Percentiles rank a stretch among this genome's conserved stretches.
Conservation (phyloP, 2,888 invertebrate species). For the Eueremaeus valkanovi region DNA sequence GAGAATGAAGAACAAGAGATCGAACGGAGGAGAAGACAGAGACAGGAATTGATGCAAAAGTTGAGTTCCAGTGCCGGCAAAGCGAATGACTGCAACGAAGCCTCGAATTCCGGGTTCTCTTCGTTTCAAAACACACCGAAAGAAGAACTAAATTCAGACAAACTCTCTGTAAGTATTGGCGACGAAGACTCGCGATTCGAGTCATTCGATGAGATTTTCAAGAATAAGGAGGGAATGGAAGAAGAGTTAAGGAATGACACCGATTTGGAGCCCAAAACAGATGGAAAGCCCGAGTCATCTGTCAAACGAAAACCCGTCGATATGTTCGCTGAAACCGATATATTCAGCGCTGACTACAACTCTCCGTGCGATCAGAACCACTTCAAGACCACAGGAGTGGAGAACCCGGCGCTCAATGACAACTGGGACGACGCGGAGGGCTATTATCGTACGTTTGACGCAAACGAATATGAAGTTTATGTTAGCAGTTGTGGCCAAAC, state of each 20-base stretch:
- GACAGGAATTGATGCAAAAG: slow-evolving; percentile 73
- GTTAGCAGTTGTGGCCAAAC: slow-evolving; percentile 49
- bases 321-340: slow-evolving; percentile 41
- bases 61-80: slow-evolving; percentile 55
- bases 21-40: slow-evolving; percentile 75
- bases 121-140: slow-evolving; percentile 37
- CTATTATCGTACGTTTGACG: slow-evolving; percentile 69
- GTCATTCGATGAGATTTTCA: slow-evolving; percentile 36
- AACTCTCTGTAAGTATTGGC: slow-evolving; percentile 19
- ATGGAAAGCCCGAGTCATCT: neutral
- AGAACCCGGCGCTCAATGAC: slow-evolving; percentile 57
- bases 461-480: neutral
- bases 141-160: slow-evolving; percentile 25
- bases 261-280: slow-evolving; percentile 46
- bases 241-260: slow-evolving; percentile 45
- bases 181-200: slow-evolving; percentile 31
- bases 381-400: neutral
- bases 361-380: neutral
- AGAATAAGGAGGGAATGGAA: slow-evolving; percentile 46
- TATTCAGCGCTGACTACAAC: slow-evolving; percentile 26
- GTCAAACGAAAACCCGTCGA: slow-evolving; percentile 38
- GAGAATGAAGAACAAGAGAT: slow-evolving; percentile 86
- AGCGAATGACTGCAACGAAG: slow-evolving; percentile 17
- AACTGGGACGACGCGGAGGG: slow-evolving; percentile 99
- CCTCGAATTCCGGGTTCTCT: slow-evolving; percentile 30